Base-by-base conservation (phyloP, 2,797 vertebrate species). In the Pangasius krempfi region DNA sequence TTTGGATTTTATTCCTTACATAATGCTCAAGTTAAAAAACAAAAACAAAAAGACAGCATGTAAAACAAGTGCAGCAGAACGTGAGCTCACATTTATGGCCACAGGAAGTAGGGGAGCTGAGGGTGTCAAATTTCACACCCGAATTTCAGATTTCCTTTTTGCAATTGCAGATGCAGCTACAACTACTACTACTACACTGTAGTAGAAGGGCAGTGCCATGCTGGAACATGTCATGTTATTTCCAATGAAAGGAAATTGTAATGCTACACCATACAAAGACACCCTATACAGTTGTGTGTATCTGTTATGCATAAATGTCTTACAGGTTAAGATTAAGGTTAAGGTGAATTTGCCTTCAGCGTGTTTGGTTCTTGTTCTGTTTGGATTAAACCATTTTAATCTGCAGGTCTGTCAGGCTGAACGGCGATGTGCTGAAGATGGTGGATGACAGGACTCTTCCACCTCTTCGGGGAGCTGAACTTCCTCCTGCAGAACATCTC, bases 371-470 rank as follows among this genome's bases (percentile, higher is more conserved):
- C 13, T 66, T 64, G 14, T 18, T 84, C n/a, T 33, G 22, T 2
- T 64, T 52, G 3, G 3, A 66, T 68, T 30, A 33, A 84, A 64
- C 27, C 8, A 18, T 64, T 68, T 82, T 81, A 12, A 44, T 70
- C 27, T 90, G 12, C 72, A 99, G 98, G 93, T 96, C 93, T 6
- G 96, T 98, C 50, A 95, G 88, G 54, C 95, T 99, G 90, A 99
- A 99, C 0, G 96, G 97, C 22, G 88, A 1, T 0, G 88, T 97
- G 83, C 88, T 99, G 78, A 96, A 93, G 95, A 97, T 99, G 98
- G 91, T 97, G 90, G 97, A 98, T 37, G 95, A 98, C 4, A 44
- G 92, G 90, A 98, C 95, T 0, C 92, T 99, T 54, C 98, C 98
- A 0, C 82, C 91, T 2, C 93, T 99, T 0, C 88, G 6, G 0